Percentiles rank a stretch among this genome's conserved stretches.
Conservation (phyloP, 1,140 invertebrate species). For the Sarcophaga peregrina region DNA sequence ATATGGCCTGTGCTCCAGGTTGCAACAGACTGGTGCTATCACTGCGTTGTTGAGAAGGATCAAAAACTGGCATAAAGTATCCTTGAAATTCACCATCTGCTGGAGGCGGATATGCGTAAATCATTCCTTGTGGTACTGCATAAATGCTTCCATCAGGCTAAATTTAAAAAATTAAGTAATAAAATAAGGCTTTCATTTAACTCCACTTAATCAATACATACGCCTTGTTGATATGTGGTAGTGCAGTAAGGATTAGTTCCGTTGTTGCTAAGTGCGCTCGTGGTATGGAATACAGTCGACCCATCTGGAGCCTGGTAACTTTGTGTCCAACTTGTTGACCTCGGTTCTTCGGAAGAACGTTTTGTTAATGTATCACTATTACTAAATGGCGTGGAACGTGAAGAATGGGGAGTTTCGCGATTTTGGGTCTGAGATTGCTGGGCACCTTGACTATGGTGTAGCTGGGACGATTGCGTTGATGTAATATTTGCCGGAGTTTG, state of each 20-base stretch:
- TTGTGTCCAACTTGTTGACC: constrained; percentile 61
- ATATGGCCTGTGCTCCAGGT: constrained; percentile 58
- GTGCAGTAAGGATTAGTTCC: constrained; percentile 57
- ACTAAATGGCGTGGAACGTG: constrained; percentile 63
- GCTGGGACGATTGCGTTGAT: constrained; percentile 34
- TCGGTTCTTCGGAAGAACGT: constrained; percentile 57
- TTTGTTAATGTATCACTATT: constrained; percentile 57
- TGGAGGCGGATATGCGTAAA: constrained; percentile 63
- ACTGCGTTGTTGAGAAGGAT: constrained; percentile 59
- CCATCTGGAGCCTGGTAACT: constrained; percentile 62
- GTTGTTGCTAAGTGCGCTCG: constrained; percentile 57
- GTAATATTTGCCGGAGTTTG: constrained; percentile 41
- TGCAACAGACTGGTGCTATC: constrained; percentile 55
- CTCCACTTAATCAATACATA: constrained; percentile 46
- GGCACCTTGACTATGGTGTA: constrained; percentile 40
- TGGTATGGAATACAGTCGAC: constrained; percentile 63
- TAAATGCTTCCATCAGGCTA: constrained; percentile 66
- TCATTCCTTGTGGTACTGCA: constrained; percentile 65
- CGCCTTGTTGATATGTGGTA: constrained; percentile 66
- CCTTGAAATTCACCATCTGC: constrained; percentile 59
- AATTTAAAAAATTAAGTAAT: not conserved
- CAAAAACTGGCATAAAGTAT: constrained; percentile 66
- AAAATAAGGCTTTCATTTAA: not conserved
- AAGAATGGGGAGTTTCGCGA: constrained; percentile 60
- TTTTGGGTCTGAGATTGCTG: constrained; percentile 47